phyloP scores from a whole-genome alignment of 2,888 invertebrate genomes.

The Amblyteles armatorius region DNA sequence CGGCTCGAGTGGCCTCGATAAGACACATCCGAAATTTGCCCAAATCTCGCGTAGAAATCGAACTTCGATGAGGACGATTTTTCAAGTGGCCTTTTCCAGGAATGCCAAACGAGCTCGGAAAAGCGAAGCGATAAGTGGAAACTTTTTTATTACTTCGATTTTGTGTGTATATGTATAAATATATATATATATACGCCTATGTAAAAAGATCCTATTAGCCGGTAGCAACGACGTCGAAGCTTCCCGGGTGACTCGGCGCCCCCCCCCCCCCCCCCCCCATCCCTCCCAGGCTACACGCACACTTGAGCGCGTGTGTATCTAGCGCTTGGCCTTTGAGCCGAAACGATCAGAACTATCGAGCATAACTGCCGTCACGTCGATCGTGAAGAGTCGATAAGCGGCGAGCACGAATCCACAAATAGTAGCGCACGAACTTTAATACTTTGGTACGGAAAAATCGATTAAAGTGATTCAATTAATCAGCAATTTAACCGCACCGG shows the following conservation, averaged over 20 bases:
- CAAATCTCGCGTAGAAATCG: background rate
- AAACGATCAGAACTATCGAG: constrained; percentile 26
- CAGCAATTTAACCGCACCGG: too few relatives aligned
- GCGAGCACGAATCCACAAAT: constrained; percentile 1
- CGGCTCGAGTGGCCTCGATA: background rate
- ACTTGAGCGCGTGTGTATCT: constrained; percentile 4
- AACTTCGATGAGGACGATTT: background rate
- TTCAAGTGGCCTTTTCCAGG: background rate
- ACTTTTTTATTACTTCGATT: background rate
- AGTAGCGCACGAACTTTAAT: background rate
- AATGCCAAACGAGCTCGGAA: background rate
- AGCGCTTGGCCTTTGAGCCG: background rate
- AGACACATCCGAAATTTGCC: background rate
- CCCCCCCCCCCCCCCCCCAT: too few relatives aligned
- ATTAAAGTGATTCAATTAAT: background rate
- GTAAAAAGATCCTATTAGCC: constrained; percentile 9
- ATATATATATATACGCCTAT: background rate
- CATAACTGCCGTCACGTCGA: background rate
- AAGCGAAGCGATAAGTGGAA: background rate
- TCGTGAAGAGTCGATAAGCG: background rate
- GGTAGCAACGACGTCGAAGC: background rate
- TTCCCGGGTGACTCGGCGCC: background rate
- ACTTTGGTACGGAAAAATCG: background rate
- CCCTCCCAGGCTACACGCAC: background rate
- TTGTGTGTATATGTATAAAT: background rate